phyloP scores from a whole-genome alignment of 2,113 vertebrate species.

The Nibea coibor region DNA sequence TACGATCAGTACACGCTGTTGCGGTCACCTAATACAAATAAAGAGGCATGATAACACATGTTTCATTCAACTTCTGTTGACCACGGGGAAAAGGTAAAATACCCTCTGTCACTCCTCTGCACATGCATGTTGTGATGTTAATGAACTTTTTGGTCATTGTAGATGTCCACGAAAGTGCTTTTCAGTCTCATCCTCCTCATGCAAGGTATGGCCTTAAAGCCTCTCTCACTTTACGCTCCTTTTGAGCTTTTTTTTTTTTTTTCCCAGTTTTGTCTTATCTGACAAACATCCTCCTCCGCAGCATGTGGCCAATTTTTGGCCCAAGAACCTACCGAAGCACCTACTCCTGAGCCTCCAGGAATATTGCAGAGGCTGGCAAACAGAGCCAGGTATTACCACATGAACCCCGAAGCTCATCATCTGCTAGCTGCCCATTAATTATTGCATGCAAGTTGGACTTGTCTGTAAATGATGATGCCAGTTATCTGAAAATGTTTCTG shows the following conservation, averaged over 20 bases:
- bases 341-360: constrained; percentile 43
- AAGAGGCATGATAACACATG: constrained; percentile 47
- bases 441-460: not conserved
- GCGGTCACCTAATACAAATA: constrained; percentile 67
- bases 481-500: constrained; percentile 1
- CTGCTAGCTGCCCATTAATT: not conserved
- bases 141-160: not conserved
- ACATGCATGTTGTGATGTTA: not conserved
- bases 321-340: not conserved
- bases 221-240: not conserved
- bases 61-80: constrained; percentile 57
- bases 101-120: not conserved
- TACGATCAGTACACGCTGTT: constrained; percentile 25
- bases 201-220: constrained; percentile 66
- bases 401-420: not conserved
- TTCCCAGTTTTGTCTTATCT: not conserved
- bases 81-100: constrained; percentile 66
- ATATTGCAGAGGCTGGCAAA: constrained; percentile 56
- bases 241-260: not conserved
- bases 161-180: constrained; percentile 58
- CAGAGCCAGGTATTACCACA: constrained; percentile 61
- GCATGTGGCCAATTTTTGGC: constrained; percentile 58
- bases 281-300: constrained; percentile 38
- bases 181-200: constrained; percentile 65
- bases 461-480: constrained; percentile 12